Evolutionary conservation across 2,888 invertebrate species (phyloP).

Genomic region (Bombylius major): DNA sequence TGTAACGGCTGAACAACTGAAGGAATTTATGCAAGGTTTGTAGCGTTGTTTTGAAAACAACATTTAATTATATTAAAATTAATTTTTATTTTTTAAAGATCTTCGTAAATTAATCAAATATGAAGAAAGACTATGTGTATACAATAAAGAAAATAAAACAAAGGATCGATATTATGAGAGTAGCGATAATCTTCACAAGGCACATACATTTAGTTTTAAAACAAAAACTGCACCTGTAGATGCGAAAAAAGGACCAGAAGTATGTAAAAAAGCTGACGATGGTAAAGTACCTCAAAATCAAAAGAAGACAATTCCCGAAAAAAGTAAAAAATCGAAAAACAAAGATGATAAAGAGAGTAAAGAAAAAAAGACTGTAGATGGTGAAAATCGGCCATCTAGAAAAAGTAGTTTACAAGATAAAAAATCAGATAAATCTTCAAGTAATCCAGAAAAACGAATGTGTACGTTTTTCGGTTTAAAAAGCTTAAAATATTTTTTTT

Average conservation of each 20-base stretch:
- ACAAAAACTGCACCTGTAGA: conserved; percentile 22
- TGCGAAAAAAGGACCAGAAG: neutral
- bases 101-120: conserved; percentile 33
- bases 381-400: neutral
- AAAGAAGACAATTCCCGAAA: neutral
- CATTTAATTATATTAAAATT: neutral
- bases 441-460: conserved; percentile 11
- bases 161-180: conserved; percentile 20
- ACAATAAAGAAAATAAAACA: conserved; percentile 9
- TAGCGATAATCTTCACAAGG: conserved; percentile 28
- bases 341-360: neutral
- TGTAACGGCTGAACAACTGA: conserved; percentile 58
- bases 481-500: no score
- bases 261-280: neutral
- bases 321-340: neutral
- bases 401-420: neutral
- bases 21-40: conserved; percentile 66
- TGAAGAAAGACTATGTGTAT: conserved; percentile 28
- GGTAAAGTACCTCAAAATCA: neutral
- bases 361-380: neutral
- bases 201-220: conserved; percentile 33
- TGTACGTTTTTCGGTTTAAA: conserved; percentile 4
- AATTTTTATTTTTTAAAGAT: conserved; percentile 19
- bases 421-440: neutral
- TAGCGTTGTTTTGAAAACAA: neutral